Percentiles rank a stretch among this genome's conserved stretches.
Conservation (phyloP, 1,140 invertebrate genomes). For the Caenorhabditis inopinata region DNA sequence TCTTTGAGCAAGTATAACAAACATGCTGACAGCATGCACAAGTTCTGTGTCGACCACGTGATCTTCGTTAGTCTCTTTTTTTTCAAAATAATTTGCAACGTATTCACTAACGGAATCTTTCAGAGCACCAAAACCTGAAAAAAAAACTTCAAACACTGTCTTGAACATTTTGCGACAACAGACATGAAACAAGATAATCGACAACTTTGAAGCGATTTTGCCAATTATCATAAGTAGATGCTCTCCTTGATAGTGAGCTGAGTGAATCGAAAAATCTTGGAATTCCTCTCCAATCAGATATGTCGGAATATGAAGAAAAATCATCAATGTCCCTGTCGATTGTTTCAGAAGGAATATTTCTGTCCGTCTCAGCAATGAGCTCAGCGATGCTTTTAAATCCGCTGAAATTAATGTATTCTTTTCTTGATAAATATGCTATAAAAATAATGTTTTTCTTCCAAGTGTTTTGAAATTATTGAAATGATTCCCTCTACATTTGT, state of each 20-base stretch:
- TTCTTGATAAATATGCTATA: too few species aligned
- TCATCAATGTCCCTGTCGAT: background rate
- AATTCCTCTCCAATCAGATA: background rate
- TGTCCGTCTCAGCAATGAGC: background rate
- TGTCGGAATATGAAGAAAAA: background rate
- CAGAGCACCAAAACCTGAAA: background rate
- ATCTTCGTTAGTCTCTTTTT: background rate
- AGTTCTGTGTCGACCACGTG: background rate
- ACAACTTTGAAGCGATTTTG: background rate
- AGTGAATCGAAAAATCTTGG: background rate
- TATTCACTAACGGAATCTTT: background rate
- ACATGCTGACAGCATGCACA: background rate
- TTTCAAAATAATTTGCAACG: background rate
- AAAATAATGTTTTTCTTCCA: too few species aligned
- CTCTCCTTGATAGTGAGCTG: background rate
- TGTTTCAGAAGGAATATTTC: background rate
- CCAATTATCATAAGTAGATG: background rate
- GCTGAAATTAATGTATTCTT: background rate
- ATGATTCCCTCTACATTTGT: too few species aligned
- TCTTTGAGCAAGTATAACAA: background rate
- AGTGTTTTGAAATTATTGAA: too few species aligned
- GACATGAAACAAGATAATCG: slow-evolving; percentile 7
- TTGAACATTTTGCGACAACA: background rate
- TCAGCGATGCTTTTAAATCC: background rate
- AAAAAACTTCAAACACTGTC: too few species aligned